Conservation (phyloP, 2,113 vertebrate genomes). For the Mixornis gularis region DNA sequence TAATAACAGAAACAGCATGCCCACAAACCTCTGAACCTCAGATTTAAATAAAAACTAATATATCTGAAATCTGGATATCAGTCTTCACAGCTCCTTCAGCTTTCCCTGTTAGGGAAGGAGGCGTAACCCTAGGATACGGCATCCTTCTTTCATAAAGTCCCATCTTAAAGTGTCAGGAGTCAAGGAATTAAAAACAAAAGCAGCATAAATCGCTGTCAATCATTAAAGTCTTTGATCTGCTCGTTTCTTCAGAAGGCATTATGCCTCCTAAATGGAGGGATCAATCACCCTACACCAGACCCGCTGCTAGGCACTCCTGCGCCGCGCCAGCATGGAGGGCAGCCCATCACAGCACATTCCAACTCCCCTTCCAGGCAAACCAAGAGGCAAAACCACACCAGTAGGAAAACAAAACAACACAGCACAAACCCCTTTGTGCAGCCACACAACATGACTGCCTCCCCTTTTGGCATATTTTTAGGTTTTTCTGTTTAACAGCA, state of each 20-base stretch:
- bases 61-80: slow-evolving; percentile 48
- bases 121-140: slow-evolving; percentile 40
- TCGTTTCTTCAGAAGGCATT: slow-evolving; percentile 51
- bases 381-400: neutral
- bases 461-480: neutral
- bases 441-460: neutral
- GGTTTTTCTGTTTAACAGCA: neutral
- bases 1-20: slow-evolving; percentile 69
- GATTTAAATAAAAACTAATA: slow-evolving; percentile 66
- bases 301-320: neutral
- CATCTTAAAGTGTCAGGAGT: slow-evolving; percentile 50
- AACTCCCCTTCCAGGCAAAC: slow-evolving; percentile 33
- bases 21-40: slow-evolving; percentile 45
- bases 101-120: slow-evolving; percentile 38
- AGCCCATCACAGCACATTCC: neutral
- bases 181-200: slow-evolving; percentile 70
- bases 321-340: neutral
- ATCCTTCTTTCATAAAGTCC: slow-evolving; percentile 42
- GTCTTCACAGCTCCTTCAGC: slow-evolving; percentile 16
- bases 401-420: slow-evolving; percentile 3
- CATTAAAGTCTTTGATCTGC: slow-evolving; percentile 56
- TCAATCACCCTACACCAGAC: slow-evolving; percentile 32
- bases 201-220: slow-evolving; percentile 54
- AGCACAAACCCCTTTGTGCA: neutral
- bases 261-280: slow-evolving; percentile 52